Evolutionary conservation across 2,113 vertebrate species (phyloP), one percentile per base, ranked within the genome.

Genomic region (Hippopotamus amphibius): DNA sequence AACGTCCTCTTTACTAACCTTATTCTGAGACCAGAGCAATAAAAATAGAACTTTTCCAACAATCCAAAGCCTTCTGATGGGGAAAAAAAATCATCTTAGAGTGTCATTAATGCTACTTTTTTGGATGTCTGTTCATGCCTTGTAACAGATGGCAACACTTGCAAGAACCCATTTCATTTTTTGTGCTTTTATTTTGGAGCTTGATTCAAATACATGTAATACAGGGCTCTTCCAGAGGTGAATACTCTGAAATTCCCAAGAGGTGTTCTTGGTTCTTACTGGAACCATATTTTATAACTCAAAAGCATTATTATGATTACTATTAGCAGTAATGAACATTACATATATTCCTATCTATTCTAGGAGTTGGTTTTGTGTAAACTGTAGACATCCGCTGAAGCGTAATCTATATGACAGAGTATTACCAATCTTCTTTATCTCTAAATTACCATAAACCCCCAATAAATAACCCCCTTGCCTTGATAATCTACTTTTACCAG

Each of bases 381-480:
- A 7, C 48, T 88, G 7, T 26, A n/a, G 57, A n/a, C 1, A 84
- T 13, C 55, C 90, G 53, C 16, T 21, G 21, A 85, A 95, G 11
- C 7, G 37, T 90, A 77, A 55, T 33, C 55, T 88, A 37, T 50
- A 26, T 89, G 50, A 13, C 53, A 61, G 84, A 86, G 37, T 74
- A 33, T 93, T 68, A 57, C 65, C 59, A 90, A 53, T 3, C 33
- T 77, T 74, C 12, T 85, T 85, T 68, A 74, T 66, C 30, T 96
- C 41, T 72, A 89, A 95, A 72, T 96, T 61, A 82, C 28, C 53
- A 94, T 86, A 85, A 89, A 63, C 19, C 3, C 24, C n/a, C 95
- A 69, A 88, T 48, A 71, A 94, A 72, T 76, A 81, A 57, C 37
- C n/a, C 3, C 5, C 11, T 76, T 90, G 30, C 26, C 86, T 72